These are phyloP conservation scores for Hololepta plana DNA, from an alignment of 2,888 invertebrate genomes.

Conservation along the genomic window DNA sequence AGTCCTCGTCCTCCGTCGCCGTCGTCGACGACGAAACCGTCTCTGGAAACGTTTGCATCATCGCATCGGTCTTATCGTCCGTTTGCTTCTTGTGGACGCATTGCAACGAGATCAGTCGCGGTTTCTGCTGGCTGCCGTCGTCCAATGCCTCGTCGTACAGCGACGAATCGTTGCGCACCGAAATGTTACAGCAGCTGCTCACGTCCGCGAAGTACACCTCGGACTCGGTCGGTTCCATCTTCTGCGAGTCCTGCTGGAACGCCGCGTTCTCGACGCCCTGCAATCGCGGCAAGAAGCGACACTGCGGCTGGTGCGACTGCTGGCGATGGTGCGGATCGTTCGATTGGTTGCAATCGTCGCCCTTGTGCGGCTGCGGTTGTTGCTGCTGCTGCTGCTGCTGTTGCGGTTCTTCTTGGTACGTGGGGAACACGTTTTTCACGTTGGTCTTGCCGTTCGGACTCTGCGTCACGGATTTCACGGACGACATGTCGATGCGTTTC, in stretches of 20 bases:
- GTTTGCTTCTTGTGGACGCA: conserved; percentile 20
- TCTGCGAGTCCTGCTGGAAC: conserved; percentile 49
- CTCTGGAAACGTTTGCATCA: conserved; percentile 19
- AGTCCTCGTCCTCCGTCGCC: conserved; percentile 34
- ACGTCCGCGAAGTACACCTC: conserved; percentile 78
- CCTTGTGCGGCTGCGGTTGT: too few species aligned
- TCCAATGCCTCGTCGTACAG: conserved; percentile 37
- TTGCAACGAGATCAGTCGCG: conserved; percentile 23
- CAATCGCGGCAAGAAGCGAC: conserved; percentile 29
- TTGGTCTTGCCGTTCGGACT: conserved; percentile 21
- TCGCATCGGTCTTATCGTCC: conserved; percentile 12
- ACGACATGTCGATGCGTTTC: conserved; percentile 31
- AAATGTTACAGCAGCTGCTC: conserved; percentile 65
- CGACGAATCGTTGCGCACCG: conserved; percentile 38
- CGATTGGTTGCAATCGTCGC: conserved; percentile 25
- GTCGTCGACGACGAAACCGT: conserved; percentile 17
- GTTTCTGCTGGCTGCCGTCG: conserved; percentile 19
- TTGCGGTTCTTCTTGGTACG: conserved; percentile 13
- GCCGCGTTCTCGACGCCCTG: conserved; percentile 62
- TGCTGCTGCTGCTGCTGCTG: conserved; percentile 24
- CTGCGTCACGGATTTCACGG: conserved; percentile 24
- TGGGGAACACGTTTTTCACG: conserved; percentile 27
- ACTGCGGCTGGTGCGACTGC: conserved; percentile 17
- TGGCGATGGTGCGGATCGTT: conserved; percentile 14
- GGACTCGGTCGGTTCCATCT: conserved; percentile 49